phyloP scores from a whole-genome alignment of 2,113 vertebrate species.

The Callipepla californica region DNA sequence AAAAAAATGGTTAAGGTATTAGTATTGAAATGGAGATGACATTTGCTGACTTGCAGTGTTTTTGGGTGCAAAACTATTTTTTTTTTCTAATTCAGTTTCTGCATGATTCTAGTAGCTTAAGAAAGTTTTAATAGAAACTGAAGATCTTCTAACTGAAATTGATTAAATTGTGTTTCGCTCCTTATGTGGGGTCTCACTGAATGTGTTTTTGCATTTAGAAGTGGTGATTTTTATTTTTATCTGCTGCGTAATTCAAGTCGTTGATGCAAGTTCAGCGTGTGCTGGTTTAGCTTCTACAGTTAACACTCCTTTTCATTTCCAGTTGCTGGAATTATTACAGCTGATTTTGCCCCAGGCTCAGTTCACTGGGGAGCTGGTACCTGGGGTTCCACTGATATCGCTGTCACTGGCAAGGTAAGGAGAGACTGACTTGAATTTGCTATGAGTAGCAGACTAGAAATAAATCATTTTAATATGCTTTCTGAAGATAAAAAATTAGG shows the following conservation, averaged over 20 bases:
- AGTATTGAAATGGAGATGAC: conserved; percentile 13
- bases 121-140: not conserved
- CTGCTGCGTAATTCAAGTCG: not conserved
- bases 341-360: conserved; percentile 85
- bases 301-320: conserved; percentile 71
- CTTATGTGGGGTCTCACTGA: not conserved
- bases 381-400: conserved; percentile 89
- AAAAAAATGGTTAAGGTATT: not conserved
- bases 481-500: conserved; percentile 60
- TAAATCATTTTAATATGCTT: conserved; percentile 65
- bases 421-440: conserved; percentile 59
- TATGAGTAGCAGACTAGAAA: conserved; percentile 50
- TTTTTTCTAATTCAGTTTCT: not conserved
- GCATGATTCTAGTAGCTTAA: not conserved
- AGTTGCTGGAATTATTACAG: conserved; percentile 85
- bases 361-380: conserved; percentile 85
- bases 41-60: not conserved
- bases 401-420: conserved; percentile 85
- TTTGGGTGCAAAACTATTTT: not conserved
- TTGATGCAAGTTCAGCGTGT: conserved; percentile 47
- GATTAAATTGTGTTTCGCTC: not conserved
- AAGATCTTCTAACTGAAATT: not conserved
- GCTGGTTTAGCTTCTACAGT: conserved; percentile 45
- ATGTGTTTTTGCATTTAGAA: conserved; percentile 5
- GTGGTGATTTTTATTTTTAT: conserved; percentile 6